Conservation (phyloP, 2,888 invertebrate species). For the Entomobrya multifasciata region DNA sequence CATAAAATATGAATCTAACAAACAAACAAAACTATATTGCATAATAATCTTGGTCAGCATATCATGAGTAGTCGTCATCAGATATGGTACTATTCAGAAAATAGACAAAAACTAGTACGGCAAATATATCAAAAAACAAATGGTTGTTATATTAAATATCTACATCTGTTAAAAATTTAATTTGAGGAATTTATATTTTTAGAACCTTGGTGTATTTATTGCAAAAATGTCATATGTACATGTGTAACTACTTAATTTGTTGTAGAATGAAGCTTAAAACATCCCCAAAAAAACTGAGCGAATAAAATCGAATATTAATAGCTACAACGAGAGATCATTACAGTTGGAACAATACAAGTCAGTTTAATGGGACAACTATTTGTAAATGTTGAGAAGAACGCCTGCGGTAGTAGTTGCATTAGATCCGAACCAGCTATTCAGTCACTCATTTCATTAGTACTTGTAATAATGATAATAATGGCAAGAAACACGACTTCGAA, state of each 20-base stretch:
- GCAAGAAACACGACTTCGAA: background rate
- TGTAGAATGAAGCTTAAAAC: background rate
- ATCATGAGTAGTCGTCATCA: background rate
- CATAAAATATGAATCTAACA: background rate
- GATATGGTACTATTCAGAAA: too few species aligned
- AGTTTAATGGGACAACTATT: slow-evolving; percentile 55
- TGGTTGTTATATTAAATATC: too few species aligned
- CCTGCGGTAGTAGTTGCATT: background rate
- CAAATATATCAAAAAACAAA: background rate
- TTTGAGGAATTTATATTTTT: too few species aligned
- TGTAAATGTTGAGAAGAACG: slow-evolving; percentile 1
- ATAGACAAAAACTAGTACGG: background rate
- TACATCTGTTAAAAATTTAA: too few species aligned
- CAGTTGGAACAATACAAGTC: slow-evolving; percentile 34
- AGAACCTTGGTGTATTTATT: too few species aligned
- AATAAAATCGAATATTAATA: slow-evolving; percentile 49
- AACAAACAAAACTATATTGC: too few species aligned
- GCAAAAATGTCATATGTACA: background rate
- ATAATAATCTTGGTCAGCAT: too few species aligned
- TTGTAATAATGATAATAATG: too few species aligned
- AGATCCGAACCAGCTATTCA: background rate
- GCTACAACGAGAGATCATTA: slow-evolving; percentile 25
- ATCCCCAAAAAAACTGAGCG: background rate
- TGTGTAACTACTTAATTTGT: background rate
- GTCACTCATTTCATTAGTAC: slow-evolving; percentile 10